These are phyloP conservation scores for Pristiophorus japonicus DNA, from an alignment of 2,113 vertebrate species.

Conservation along the genomic window DNA sequence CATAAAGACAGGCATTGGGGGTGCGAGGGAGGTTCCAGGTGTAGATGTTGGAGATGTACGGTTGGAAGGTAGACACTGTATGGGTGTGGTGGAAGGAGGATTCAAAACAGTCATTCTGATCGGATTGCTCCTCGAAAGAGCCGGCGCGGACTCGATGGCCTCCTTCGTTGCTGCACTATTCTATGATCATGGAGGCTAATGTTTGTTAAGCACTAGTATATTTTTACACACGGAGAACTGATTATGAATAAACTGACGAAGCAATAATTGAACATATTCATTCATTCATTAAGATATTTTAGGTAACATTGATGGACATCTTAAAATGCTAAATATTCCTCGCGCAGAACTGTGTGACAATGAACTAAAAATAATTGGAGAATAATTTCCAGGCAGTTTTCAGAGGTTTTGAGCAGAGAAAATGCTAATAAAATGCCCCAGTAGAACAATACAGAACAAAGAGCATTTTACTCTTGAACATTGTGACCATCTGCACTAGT, in stretches of 20 bases:
- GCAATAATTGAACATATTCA: background rate
- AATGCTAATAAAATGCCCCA: background rate
- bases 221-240: background rate
- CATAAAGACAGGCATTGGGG: too few relatives aligned
- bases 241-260: background rate
- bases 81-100: background rate
- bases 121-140: background rate
- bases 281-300: background rate
- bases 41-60: too few relatives aligned
- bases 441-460: background rate
- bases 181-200: background rate
- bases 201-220: background rate
- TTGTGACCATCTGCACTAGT: too few relatives aligned
- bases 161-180: background rate
- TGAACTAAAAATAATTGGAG: background rate
- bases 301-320: background rate
- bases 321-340: background rate
- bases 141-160: background rate
- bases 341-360: background rate
- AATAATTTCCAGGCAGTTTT: background rate
- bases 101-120: background rate
- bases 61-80: too few relatives aligned
- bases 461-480: background rate
- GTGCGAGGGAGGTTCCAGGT: too few relatives aligned
- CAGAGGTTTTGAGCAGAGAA: background rate